Evolutionary conservation across 2,888 invertebrate genomes (phyloP).

Genomic region (Orchestes rusci): DNA sequence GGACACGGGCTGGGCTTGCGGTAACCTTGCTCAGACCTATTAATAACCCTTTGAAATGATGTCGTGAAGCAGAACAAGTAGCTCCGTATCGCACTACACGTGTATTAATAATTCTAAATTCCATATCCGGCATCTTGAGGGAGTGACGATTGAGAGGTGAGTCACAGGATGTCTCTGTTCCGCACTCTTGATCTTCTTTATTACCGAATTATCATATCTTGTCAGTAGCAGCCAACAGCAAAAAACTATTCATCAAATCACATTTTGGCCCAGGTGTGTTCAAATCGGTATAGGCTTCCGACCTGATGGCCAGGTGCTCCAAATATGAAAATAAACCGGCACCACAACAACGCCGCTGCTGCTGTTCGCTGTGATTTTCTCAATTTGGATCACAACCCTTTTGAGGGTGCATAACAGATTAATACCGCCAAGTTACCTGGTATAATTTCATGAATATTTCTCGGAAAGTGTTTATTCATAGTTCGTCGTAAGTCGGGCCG

Average conservation of each 20-base stretch:
- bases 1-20: too few relatives aligned
- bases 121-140: constrained; percentile 33
- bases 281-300: constrained; percentile 39
- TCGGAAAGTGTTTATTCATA: too few relatives aligned
- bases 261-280: constrained; percentile 38
- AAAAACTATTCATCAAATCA: constrained; percentile 37
- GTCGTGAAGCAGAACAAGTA: constrained; percentile 32
- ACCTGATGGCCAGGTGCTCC: constrained; percentile 43
- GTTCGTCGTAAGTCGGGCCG: too few relatives aligned
- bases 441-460: too few relatives aligned
- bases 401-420: too few relatives aligned
- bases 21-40: constrained; percentile 8
- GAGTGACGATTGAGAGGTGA: constrained; percentile 29
- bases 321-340: constrained; percentile 40
- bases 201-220: too few relatives aligned
- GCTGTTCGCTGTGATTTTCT: constrained; percentile 27
- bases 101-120: constrained; percentile 31
- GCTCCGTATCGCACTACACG: constrained; percentile 31
- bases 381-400: too few relatives aligned
- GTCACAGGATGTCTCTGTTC: constrained; percentile 44
- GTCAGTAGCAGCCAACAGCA: constrained; percentile 10
- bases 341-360: constrained; percentile 34
- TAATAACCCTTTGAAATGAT: constrained; percentile 22
- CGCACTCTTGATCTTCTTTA: constrained; percentile 39
- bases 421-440: too few relatives aligned